These are phyloP conservation scores for Leucoma salicis DNA, from an alignment of 2,888 invertebrate genomes.

Conservation along the genomic window DNA sequence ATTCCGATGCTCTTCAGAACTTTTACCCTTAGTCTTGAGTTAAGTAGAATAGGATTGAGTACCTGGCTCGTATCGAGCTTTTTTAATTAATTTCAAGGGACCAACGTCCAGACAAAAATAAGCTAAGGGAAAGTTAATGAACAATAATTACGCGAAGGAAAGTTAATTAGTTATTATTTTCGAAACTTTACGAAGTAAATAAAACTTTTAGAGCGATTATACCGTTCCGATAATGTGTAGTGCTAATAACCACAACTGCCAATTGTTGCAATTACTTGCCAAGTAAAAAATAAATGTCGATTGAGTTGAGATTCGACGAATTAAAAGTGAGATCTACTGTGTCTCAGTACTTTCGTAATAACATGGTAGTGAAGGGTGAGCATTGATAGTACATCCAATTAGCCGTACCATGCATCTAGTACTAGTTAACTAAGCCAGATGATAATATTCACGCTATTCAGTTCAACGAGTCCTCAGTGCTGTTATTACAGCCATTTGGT, in stretches of 20 bases:
- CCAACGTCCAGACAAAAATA: constrained; percentile 35
- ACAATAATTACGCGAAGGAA: constrained; percentile 32
- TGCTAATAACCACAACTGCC: constrained; percentile 15
- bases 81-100: constrained; percentile 40
- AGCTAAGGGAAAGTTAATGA: constrained; percentile 30
- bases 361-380: no score
- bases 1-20: constrained; percentile 85
- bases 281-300: constrained; percentile 12
- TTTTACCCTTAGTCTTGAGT: constrained; percentile 83
- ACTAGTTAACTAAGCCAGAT: no score
- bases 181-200: constrained; percentile 26
- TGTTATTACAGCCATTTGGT: no score
- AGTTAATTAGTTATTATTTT: constrained; percentile 30
- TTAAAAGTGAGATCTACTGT: constrained; percentile 17
- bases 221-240: constrained; percentile 19
- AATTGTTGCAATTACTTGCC: constrained; percentile 23
- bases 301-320: constrained; percentile 8
- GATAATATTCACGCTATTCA: no score
- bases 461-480: no score
- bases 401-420: no score
- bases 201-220: constrained; percentile 30
- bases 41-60: constrained; percentile 38
- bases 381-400: no score
- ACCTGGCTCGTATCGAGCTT: constrained; percentile 77
- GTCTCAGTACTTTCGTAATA: not conserved